Base-by-base conservation (phyloP, 2,797 vertebrate species). In the Danio albolineatus region DNA sequence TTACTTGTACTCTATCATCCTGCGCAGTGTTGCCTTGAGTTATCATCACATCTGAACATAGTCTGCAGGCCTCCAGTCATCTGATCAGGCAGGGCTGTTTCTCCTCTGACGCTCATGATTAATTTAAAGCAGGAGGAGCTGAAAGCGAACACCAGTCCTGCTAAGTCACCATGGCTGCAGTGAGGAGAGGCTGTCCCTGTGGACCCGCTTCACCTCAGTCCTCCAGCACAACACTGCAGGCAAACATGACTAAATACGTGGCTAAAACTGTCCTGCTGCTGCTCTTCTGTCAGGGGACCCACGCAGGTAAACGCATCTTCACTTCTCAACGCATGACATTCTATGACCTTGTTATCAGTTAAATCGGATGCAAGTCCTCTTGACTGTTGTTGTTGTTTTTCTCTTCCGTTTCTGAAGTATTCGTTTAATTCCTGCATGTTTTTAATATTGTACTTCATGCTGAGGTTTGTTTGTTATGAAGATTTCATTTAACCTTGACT, bases 231-330 rank as follows among this genome's bases (percentile, higher is more conserved):
- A 28, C 38, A 76, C 51, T 65, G 57, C 76, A n/a, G 36, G 19
- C 28, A n/a, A 82, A 87, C 76, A 86, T 85, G 86, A 83, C 70
- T 79, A 78, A 81, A 19, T 36, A 71, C 39, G 74, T 83, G 49
- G 87, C 86, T 28, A 28, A 28, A 28, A 28, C 28, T 59, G 61
- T 87, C 77, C 60, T 90, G 77, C 72, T 92, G n/a, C 82, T 92
- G 39, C n/a, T 88, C 73, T 86, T 56, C 86, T 91, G 85, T 85
- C 87, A 86, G 74, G 71, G 79, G 83, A 84, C 86, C 85, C 78
- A 86, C 53, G 79, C 93, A 90, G 92, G 94, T 94, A 92, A 91
- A 87, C 60, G 67, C 57, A 9, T 60, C 6, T 87, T 48, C 72
- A 16, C 19, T 56, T 49, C 21, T 48, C 51, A 56, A 6, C 79